Evolutionary conservation across 1,140 invertebrate genomes (phyloP).

Genomic region (Papilio aristodemus): DNA sequence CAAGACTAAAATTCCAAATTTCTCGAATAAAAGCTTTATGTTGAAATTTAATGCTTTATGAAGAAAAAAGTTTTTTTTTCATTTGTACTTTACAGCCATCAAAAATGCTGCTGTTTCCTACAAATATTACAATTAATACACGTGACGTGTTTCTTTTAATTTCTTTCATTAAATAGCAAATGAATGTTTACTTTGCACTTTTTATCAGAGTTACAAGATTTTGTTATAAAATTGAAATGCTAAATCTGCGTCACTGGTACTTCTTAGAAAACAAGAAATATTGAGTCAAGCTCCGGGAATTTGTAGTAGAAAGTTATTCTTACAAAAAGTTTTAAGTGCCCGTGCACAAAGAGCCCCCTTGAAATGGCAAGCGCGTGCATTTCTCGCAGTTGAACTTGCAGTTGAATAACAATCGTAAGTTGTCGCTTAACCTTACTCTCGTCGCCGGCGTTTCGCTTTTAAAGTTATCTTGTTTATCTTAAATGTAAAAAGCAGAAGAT

Average conservation of each 20-base stretch:
- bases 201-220: neutral
- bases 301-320: slow-evolving; percentile 16
- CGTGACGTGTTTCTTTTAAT: too few species aligned
- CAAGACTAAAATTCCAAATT: too few species aligned
- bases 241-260: neutral
- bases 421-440: slow-evolving; percentile 6
- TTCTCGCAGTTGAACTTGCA: slow-evolving; percentile 18
- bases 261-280: slow-evolving; percentile 6
- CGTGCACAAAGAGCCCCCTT: slow-evolving; percentile 3
- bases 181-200: too few species aligned
- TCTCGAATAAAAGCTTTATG: too few species aligned
- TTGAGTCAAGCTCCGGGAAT: slow-evolving; percentile 20
- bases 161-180: too few species aligned
- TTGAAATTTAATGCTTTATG: too few species aligned
- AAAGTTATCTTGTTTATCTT: neutral
- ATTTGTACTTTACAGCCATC: too few species aligned
- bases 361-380: slow-evolving; percentile 17
- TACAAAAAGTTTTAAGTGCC: slow-evolving; percentile 27
- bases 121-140: too few species aligned
- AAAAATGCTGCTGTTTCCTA: too few species aligned
- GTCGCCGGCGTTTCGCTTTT: neutral
- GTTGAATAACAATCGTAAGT: slow-evolving; percentile 17
- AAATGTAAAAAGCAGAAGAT: neutral
- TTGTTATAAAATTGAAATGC: neutral
- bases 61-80: too few species aligned